Conservation (phyloP, 2,113 vertebrate genomes). For the Tragelaphus scriptus region DNA sequence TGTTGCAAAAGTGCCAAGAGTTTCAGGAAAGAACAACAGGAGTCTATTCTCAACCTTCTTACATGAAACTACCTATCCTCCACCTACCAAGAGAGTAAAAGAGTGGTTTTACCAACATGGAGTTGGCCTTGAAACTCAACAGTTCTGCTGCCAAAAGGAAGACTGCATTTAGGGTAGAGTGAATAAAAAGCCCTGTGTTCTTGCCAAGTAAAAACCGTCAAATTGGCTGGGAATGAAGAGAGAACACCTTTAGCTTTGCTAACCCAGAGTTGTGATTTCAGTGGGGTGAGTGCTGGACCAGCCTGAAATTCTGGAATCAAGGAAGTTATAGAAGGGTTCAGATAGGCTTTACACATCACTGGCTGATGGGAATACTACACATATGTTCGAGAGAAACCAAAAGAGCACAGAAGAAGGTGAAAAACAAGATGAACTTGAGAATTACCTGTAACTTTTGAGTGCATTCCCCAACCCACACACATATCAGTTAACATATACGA, state of each 20-base stretch:
- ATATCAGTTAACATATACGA: neutral
- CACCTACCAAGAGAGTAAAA: neutral
- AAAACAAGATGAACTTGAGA: neutral
- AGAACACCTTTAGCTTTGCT: neutral
- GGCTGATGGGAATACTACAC: neutral
- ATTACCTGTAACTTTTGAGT: neutral
- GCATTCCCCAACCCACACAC: neutral
- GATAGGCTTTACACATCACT: neutral
- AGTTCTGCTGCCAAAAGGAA: neutral
- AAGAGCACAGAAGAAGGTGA: neutral
- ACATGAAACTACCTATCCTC: neutral
- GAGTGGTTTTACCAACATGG: neutral
- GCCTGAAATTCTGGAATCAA: neutral
- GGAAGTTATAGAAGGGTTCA: neutral
- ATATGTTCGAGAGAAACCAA: neutral
- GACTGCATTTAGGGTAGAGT: neutral
- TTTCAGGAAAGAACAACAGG: neutral
- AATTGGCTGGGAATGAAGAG: neutral
- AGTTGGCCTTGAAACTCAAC: neutral
- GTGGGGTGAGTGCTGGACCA: neutral
- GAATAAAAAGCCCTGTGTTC: neutral
- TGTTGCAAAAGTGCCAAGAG: neutral
- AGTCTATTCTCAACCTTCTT: neutral
- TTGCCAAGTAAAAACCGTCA: neutral
- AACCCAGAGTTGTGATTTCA: neutral